Conservation (phyloP, 2,797 vertebrate genomes). For the Gadopsis bispinosus region DNA sequence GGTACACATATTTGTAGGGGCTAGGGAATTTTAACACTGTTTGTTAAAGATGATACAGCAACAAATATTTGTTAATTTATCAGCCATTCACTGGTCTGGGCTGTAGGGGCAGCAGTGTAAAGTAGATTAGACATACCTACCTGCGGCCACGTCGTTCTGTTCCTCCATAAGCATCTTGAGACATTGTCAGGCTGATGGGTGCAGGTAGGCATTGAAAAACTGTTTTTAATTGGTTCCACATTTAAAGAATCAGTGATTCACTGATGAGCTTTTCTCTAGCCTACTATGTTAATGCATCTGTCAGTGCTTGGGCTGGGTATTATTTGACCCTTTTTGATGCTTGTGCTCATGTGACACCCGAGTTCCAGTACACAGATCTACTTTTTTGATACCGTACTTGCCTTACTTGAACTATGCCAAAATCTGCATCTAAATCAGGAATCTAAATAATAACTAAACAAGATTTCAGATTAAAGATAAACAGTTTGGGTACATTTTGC, state of each 20-base stretch:
- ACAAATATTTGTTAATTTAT: neutral
- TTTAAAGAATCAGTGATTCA: neutral
- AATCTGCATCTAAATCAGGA: no score
- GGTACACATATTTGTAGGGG: neutral
- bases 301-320: no score
- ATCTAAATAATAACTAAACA: neutral
- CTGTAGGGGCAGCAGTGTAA: neutral
- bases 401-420: neutral
- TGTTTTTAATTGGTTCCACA: neutral
- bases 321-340: neutral
- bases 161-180: neutral
- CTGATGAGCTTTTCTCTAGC: neutral
- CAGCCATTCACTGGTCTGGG: neutral
- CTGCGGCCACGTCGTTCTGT: neutral
- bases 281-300: neutral
- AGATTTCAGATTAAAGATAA: neutral
- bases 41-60: neutral
- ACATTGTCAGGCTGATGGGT: neutral
- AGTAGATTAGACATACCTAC: neutral
- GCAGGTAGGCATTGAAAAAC: neutral
- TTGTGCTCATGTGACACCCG: neutral
- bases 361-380: neutral
- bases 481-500: neutral
- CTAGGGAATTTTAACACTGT: neutral
- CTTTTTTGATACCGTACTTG: neutral